Evolutionary conservation across 2,888 invertebrate species (phyloP).

Genomic region (Stegana nigrithorax): DNA sequence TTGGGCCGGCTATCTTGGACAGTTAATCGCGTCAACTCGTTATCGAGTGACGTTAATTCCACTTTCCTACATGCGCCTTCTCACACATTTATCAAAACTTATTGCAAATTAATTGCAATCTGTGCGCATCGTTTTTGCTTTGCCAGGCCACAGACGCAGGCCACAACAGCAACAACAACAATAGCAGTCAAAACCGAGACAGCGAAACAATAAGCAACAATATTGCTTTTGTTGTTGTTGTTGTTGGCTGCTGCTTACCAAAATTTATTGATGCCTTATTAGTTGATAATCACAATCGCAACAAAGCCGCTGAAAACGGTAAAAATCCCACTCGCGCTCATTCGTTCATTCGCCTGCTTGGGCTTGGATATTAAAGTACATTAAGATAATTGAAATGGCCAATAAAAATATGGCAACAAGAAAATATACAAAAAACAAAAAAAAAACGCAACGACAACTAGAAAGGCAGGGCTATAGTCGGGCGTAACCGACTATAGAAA

Average conservation of each 20-base stretch:
- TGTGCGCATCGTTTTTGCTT: slow-evolving; percentile 44
- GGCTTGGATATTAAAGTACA: slow-evolving; percentile 55
- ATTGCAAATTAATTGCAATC: slow-evolving; percentile 64
- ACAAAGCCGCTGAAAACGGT: slow-evolving; percentile 45
- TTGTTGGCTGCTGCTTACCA: slow-evolving; percentile 50
- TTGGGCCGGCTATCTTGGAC: slow-evolving; percentile 34
- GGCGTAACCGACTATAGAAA: too few relatives aligned
- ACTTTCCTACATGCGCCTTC: slow-evolving; percentile 31
- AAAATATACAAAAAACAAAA: background rate
- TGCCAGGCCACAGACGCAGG: too few relatives aligned
- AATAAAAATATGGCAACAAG: slow-evolving; percentile 48
- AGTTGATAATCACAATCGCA: slow-evolving; percentile 63
- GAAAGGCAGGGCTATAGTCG: too few relatives aligned
- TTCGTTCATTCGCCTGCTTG: background rate
- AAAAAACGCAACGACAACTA: background rate
- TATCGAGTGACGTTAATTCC: slow-evolving; percentile 47
- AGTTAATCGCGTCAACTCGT: slow-evolving; percentile 53
- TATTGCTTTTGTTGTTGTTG: slow-evolving; percentile 14
- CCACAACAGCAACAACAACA: background rate
- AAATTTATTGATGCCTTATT: slow-evolving; percentile 66
- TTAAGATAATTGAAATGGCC: slow-evolving; percentile 65
- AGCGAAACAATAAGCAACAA: slow-evolving; percentile 22
- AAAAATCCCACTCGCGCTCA: slow-evolving; percentile 39
- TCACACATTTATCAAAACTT: slow-evolving; percentile 58
- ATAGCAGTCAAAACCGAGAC: slow-evolving; percentile 37